A percentile compares a stretch with the other conserved stretches of the same genome.
These are phyloP conservation scores for Drosophila insularis DNA, from an alignment of 1,140 invertebrate genomes.

Conservation along the genomic window DNA sequence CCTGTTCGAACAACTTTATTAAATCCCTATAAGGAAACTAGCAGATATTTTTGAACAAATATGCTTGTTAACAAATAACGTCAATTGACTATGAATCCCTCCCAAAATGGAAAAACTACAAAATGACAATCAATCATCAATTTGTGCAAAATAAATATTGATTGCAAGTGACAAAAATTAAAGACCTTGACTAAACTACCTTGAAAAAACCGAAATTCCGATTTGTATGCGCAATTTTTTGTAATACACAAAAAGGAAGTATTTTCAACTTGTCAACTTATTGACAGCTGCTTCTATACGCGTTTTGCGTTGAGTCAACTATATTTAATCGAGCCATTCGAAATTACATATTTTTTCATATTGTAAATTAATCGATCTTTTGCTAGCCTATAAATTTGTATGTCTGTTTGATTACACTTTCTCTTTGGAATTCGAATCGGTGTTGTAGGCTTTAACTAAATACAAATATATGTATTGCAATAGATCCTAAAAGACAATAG, in stretches of 20 bases:
- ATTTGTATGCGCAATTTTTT: no score
- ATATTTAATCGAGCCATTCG: no score
- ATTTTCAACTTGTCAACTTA: background rate
- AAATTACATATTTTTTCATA: no score
- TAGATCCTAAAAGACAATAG: no score
- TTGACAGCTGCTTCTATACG: background rate
- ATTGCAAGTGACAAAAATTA: background rate
- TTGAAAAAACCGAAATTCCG: background rate
- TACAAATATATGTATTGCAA: no score
- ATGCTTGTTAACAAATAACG: slow-evolving; percentile 9
- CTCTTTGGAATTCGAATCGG: no score
- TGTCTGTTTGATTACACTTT: no score
- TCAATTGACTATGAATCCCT: background rate
- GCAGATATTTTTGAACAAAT: slow-evolving; percentile 10
- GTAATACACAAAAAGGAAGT: background rate
- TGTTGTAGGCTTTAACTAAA: no score
- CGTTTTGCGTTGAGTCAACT: background rate
- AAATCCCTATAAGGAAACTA: background rate
- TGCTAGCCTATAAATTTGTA: no score
- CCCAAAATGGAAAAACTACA: slow-evolving; percentile 2
- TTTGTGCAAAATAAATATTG: background rate
- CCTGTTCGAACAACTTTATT: slow-evolving; percentile 12
- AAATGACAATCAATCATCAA: background rate
- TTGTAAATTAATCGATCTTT: no score
- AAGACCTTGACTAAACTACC: background rate